Base-by-base conservation (phyloP, 2,888 invertebrate species). In the Drosophila subquinaria region DNA sequence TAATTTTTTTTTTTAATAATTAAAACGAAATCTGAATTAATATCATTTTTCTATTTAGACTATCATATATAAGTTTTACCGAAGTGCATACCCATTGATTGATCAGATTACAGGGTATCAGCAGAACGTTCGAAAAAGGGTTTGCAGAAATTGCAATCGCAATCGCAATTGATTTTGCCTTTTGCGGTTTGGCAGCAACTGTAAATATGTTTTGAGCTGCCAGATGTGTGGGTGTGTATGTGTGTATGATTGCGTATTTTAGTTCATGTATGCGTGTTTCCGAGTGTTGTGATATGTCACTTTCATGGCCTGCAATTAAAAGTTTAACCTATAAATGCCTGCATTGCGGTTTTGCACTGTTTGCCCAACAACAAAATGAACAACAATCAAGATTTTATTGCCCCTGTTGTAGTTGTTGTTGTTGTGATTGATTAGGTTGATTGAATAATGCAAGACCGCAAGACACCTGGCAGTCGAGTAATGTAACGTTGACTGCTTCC, bases 221-320 rank as follows among this genome's bases (percentile, higher is more conserved):
- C 57, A 60, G 50, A 17, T 52, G 50, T 35, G 36, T 47, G 10
- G 51, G 50, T 33, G n/a, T 51, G 52, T 59, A 43, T 20, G 47
- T 53, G 45, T 61, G 40, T 57, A 43, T 57, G 50, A 35, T 6
- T 59, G 36, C 48, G 30, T 61, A 33, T 56, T 35, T 60, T 20
- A 50, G 36, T 51, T 35, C 64, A 40, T 60, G 33, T 63, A 27
- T 52, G 45, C 48, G 50, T 64, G 62, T 40, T 65, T 64, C 30
- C 47, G 65, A 69, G 69, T 77, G 69, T 72, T 84, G 74, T 81
- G 77, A 73, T 69, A 81, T 84, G 80, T 87, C 84, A 82, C 69
- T 82, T 63, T 71, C 73, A 73, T 63, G 36, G 69, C 38, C 80
- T 76, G 82, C 87, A 84, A 87, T 87, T 87, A 87, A 87, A 81